These are phyloP conservation scores for Galaxias olidus DNA, from an alignment of 2,797 vertebrate species.

Conservation along the genomic window DNA sequence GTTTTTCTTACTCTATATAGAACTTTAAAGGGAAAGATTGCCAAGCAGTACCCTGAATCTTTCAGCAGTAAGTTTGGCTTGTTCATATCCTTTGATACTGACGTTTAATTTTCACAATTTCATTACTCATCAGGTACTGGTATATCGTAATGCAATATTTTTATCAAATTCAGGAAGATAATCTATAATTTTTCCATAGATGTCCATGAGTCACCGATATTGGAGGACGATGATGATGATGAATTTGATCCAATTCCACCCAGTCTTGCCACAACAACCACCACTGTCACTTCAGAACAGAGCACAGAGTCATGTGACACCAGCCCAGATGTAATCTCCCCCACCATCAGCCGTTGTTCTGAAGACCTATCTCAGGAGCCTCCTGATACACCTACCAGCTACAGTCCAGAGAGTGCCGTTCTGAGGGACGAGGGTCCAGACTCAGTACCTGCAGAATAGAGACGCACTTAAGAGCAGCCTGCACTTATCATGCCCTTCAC, in stretches of 20 bases:
- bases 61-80: conserved; percentile 88
- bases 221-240: conserved; percentile 87
- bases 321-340: conserved; percentile 90
- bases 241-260: conserved; percentile 85
- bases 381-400: conserved; percentile 75
- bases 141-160: no score
- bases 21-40: conserved; percentile 90
- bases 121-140: no score
- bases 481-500: neutral
- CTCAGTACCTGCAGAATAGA: conserved; percentile 67
- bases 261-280: conserved; percentile 81
- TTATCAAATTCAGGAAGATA: no score
- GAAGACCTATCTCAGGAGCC: conserved; percentile 89
- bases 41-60: conserved; percentile 94
- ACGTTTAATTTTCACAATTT: no score
- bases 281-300: conserved; percentile 88
- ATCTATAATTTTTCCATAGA: conserved; percentile 73
- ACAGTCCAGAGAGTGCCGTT: conserved; percentile 72
- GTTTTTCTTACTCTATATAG: conserved; percentile 62
- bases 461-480: neutral
- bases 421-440: conserved; percentile 78
- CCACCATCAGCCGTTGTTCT: conserved; percentile 87
- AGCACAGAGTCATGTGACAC: conserved; percentile 95
- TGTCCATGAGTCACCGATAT: conserved; percentile 83
- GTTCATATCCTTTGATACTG: no score